Base-by-base conservation (phyloP, 2,797 vertebrate species). In the Aphelocoma californica region DNA sequence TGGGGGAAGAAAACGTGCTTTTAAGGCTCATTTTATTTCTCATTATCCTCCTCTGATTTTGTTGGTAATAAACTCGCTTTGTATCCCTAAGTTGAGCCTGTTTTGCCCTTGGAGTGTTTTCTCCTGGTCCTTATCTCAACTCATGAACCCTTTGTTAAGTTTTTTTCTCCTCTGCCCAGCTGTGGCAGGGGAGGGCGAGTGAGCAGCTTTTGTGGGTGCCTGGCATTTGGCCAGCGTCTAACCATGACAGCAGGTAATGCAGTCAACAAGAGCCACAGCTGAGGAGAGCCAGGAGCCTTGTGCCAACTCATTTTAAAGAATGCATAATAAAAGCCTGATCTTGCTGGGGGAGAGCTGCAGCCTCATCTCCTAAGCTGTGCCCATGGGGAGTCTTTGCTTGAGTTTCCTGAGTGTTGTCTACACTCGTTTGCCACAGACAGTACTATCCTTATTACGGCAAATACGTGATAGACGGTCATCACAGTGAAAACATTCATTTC, bases 121-220 rank as follows among this genome's bases (percentile, higher is more conserved):
- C 14, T 74, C 31, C 18, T 0, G 1, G 17, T 42, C 51, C 21
- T 25, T 24, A 62, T 16, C 38, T 32, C 18, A 64, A 26, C 14
- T 57, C 36, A 25, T 12, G 21, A 74, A 50, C 5, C 9, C 51
- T 31, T 31, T 6, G 6, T 50, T 65, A 34, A 29, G 2, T 31
- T 57, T 34, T 31, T 50, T 51, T 50, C 25, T 48, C 18, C 45
- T 50, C 31, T 74, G 36, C 26, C 44, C 44, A 57, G 31, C 26
- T 66, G 61, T 26, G 16, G 44, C 17, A 50, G 34, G 17, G 36
- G 60, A 48, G 25, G 17, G 50, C 17, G 34, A 31, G 10, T 2
- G 2, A 64, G 16, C 0, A 0, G 25, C 20, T 73, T 16, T 8
- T 0, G 0, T 7, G 20, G 10, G 42, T 56, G 34, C 17, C 31